Base-by-base conservation (phyloP, 2,888 invertebrate genomes). In the Coronaproctus castanopsis region DNA sequence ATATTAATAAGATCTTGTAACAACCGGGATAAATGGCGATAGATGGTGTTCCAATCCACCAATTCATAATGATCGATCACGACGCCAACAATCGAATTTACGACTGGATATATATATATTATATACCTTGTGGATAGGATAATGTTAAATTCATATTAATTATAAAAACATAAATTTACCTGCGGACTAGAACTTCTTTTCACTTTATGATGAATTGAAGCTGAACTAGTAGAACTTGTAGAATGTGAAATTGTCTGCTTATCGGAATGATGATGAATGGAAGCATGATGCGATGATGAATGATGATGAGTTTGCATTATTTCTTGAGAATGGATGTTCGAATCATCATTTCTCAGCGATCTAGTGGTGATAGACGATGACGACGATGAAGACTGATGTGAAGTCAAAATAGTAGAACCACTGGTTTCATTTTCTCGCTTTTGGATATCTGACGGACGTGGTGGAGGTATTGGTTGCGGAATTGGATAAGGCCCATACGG, bases 371-470 rank as follows among this genome's bases (percentile, higher is more conserved):
- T 78, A 20, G 59, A 59, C 8, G 59, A 59, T 21, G 81, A 82
- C 62, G 80, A 80, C 66, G 81, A 82, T 18, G 81, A 81, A 66
- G 80, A 82, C 66, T 81, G 82, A 70, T 83, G 83, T 18, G 81
- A 78, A 0, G 77, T 74, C 5, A 36, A 14, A 70, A 81, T 80
- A 68, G 83, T 76, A 69, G 82, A 81, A 0, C 82, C 81, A 58
- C 55, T 5, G 24, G 77, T 77, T 66, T 83, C 82, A 53, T 80
- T 55, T 14, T 65, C 65, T 22, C 64, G 58, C 58, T 65, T 65
- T 52, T 61, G 62, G n/a, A 62, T 62, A 53, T 66, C 65, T 8
- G 64, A 63, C 21, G 65, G 63, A 8, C 65, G 55, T 20, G 67
- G 67, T 14, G 67, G 67, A 10, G 67, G 66, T 19, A 66, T 66